Percentiles rank a stretch among this genome's conserved stretches.
phyloP scores from a whole-genome alignment of 1,140 invertebrate genomes.

The Coelopa frigida region DNA sequence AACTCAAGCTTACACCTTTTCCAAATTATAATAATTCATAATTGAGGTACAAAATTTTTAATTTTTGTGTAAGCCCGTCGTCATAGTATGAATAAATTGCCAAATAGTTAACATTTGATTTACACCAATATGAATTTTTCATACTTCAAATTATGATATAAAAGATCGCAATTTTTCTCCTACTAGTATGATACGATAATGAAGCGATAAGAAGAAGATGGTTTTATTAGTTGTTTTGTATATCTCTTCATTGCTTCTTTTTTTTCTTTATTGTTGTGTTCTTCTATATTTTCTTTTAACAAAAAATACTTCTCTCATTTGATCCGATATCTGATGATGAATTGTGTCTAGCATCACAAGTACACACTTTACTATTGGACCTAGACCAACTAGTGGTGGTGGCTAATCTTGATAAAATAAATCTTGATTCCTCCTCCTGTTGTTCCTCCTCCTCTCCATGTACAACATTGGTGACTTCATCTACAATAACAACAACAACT shows the following conservation, averaged over 20 bases:
- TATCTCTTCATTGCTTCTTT: neutral
- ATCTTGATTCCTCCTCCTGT: slow-evolving; percentile 45
- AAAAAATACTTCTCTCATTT: slow-evolving; percentile 3
- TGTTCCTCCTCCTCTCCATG: slow-evolving; percentile 19
- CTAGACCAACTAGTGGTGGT: slow-evolving; percentile 50
- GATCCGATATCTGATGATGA: slow-evolving; percentile 26
- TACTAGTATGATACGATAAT: too few relatives aligned
- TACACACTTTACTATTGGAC: slow-evolving; percentile 56
- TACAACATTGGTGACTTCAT: slow-evolving; percentile 4
- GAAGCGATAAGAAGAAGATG: too few relatives aligned
- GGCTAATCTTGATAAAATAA: slow-evolving; percentile 46
- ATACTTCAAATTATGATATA: too few relatives aligned
- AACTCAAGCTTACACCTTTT: too few relatives aligned
- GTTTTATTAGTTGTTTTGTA: too few relatives aligned
- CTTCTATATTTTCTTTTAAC: neutral
- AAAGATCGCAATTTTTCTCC: too few relatives aligned
- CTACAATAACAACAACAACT: slow-evolving; percentile 1
- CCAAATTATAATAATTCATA: too few relatives aligned
- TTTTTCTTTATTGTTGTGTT: neutral
- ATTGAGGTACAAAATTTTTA: too few relatives aligned
- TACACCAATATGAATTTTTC: too few relatives aligned
- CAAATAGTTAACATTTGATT: too few relatives aligned
- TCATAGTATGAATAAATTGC: too few relatives aligned
- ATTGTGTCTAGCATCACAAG: slow-evolving; percentile 53
- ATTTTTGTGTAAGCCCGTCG: too few relatives aligned